A percentile compares a stretch with the other conserved stretches of the same genome.
Conservation (phyloP, 2,113 vertebrate species). For the Oncorhynchus kisutch region DNA sequence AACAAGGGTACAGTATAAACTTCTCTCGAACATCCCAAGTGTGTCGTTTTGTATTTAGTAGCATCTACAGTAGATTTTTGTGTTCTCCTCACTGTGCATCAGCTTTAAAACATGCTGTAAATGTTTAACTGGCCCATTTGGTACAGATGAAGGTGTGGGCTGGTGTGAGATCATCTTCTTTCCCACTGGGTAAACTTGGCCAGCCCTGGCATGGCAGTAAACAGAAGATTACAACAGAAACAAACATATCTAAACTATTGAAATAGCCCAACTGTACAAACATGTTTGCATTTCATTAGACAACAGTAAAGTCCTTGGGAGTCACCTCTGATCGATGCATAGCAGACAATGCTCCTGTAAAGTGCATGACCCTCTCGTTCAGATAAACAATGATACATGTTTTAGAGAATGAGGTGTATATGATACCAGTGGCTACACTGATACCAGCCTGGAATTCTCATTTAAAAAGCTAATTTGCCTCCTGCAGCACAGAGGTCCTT, state of each 20-base stretch:
- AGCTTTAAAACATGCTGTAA: background rate
- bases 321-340: constrained; percentile 16
- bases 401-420: constrained; percentile 30
- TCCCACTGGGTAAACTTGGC: constrained; percentile 20
- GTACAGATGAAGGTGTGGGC: background rate
- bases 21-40: no score
- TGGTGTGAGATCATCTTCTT: background rate
- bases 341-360: constrained; percentile 20
- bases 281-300: background rate
- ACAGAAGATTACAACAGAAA: background rate
- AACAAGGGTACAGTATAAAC: background rate
- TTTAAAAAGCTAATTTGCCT: constrained; percentile 51
- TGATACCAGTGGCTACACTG: constrained; percentile 28
- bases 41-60: no score
- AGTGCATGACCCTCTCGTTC: constrained; percentile 15
- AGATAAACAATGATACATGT: constrained; percentile 25
- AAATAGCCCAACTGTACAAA: background rate
- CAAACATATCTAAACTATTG: background rate
- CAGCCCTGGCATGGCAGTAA: background rate
- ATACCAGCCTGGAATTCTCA: constrained; percentile 37
- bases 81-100: background rate
- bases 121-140: background rate
- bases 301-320: background rate
- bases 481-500: constrained; percentile 47
- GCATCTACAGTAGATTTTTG: background rate